Conservation (phyloP, 2,113 vertebrate genomes). For the Gallinago media region DNA sequence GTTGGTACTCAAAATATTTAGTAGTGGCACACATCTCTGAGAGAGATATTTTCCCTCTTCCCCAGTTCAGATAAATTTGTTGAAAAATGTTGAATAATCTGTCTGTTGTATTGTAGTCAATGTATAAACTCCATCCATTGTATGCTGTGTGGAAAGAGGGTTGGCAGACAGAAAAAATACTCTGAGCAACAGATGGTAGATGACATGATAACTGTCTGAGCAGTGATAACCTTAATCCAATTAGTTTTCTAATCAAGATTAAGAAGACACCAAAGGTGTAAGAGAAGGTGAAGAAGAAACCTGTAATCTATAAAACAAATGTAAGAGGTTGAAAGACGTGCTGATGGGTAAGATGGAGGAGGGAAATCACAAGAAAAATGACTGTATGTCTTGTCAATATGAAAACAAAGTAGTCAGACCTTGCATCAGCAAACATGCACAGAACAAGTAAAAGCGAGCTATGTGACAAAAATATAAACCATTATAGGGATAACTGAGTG, state of each 20-base stretch:
- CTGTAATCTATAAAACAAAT: neutral
- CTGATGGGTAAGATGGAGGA: neutral
- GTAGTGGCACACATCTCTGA: neutral
- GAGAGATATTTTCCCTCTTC: neutral
- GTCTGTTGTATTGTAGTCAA: neutral
- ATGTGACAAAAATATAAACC: neutral
- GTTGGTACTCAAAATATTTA: neutral
- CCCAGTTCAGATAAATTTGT: neutral
- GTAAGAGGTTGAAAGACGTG: neutral
- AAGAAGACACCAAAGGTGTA: neutral
- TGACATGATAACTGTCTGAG: neutral
- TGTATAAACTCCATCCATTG: neutral
- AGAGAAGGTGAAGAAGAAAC: slow-evolving; percentile 6
- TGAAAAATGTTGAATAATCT: neutral
- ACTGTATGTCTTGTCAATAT: neutral
- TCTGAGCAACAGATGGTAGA: slow-evolving; percentile 13
- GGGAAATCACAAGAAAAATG: slow-evolving; percentile 15
- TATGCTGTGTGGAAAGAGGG: neutral
- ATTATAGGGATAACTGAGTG: neutral
- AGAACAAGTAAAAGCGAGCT: neutral
- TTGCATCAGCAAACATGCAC: neutral
- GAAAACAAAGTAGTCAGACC: neutral
- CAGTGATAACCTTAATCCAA: slow-evolving; percentile 7
- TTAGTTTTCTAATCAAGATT: slow-evolving; percentile 23
- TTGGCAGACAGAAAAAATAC: neutral